Evolutionary conservation across 2,797 vertebrate species (phyloP).

Genomic region (Danio jaintianensis): DNA sequence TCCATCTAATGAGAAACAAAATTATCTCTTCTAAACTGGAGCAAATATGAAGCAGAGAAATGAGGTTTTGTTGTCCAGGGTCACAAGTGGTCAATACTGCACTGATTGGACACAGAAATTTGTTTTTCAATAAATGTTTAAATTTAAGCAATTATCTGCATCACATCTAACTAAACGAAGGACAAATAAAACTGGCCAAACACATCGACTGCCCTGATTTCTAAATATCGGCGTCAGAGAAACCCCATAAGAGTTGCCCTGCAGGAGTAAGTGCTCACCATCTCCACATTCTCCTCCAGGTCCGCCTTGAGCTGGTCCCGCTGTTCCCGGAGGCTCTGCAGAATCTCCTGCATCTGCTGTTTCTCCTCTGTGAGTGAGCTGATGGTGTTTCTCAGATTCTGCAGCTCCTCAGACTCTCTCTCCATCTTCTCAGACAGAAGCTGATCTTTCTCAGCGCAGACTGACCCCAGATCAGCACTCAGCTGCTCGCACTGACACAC

Average conservation of each 20-base stretch:
- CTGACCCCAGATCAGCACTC: conserved; percentile 59
- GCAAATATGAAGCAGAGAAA: no score
- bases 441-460: conserved; percentile 56
- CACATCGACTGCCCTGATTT: no score
- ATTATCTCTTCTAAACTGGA: no score
- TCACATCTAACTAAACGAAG: no score
- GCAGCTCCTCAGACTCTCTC: conserved; percentile 18
- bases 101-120: no score
- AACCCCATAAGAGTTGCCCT: no score
- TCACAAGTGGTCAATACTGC: no score
- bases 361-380: conserved; percentile 60
- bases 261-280: conserved; percentile 58
- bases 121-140: no score
- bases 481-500: neutral
- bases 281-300: conserved; percentile 69
- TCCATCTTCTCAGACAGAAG: conserved; percentile 60
- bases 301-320: conserved; percentile 71
- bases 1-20: no score
- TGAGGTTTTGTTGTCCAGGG: no score
- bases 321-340: conserved; percentile 68
- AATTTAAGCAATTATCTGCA: no score
- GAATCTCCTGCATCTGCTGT: conserved; percentile 44
- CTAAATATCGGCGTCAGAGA: neutral
- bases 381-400: conserved; percentile 65
- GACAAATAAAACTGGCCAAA: no score